A percentile compares a stretch with the other conserved stretches of the same genome.
Conservation (phyloP, 2,888 invertebrate genomes). For the Cabera pusaria region DNA sequence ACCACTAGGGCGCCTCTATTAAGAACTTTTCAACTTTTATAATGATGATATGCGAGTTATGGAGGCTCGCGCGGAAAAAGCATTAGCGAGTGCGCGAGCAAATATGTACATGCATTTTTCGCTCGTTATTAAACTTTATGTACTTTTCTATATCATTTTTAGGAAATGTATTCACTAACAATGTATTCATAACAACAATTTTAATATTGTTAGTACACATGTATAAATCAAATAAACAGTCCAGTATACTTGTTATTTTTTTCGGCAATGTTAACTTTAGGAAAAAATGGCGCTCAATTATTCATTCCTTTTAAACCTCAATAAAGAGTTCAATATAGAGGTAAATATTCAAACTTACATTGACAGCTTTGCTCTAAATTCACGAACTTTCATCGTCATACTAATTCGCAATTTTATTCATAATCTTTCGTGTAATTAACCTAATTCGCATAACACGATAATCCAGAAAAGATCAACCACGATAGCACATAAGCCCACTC, state of each 20-base stretch:
- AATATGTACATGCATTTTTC: conserved; percentile 22
- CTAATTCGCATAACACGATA: conserved; percentile 28
- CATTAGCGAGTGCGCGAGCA: conserved; percentile 28
- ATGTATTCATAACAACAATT: no score
- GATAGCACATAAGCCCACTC: conserved; percentile 25
- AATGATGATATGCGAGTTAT: conserved; percentile 57
- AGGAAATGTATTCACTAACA: no score
- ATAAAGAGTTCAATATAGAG: no score
- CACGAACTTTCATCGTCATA: not conserved
- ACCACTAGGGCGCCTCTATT: conserved; percentile 53
- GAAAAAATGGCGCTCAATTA: no score
- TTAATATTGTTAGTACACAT: no score
- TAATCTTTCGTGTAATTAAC: conserved; percentile 29
- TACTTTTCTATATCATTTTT: no score
- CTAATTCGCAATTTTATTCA: no score
- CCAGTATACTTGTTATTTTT: no score
- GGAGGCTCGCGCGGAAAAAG: conserved; percentile 38
- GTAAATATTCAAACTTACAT: no score
- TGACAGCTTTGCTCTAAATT: not conserved
- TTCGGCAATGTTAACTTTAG: no score
- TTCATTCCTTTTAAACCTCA: no score
- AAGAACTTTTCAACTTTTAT: conserved; percentile 54
- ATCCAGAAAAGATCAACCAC: conserved; percentile 28
- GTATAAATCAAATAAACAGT: no score
- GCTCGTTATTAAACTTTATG: conserved; percentile 14